phyloP scores from a whole-genome alignment of 2,888 invertebrate species.

The Macrophya alboannulata region DNA sequence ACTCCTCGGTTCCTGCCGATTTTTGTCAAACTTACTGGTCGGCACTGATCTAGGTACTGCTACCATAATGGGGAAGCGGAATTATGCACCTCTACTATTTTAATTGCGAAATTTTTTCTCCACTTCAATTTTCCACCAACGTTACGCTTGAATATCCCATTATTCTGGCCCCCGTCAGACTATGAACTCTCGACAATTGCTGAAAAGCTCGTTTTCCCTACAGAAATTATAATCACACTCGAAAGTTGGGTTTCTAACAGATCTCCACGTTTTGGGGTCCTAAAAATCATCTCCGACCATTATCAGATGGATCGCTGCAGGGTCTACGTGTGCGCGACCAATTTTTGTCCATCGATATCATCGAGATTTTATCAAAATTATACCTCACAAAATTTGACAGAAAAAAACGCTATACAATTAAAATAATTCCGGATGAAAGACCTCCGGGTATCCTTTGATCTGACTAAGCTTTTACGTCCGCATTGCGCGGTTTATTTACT shows the following conservation, averaged over 20 bases:
- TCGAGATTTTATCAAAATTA: not conserved
- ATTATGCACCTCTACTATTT: not conserved
- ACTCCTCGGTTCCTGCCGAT: not conserved
- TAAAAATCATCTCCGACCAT: too few relatives aligned
- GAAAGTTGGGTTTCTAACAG: too few relatives aligned
- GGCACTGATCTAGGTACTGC: not conserved
- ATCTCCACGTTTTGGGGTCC: too few relatives aligned
- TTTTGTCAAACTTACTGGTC: constrained; percentile 16
- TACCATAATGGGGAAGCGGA: not conserved
- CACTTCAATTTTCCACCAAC: constrained; percentile 1
- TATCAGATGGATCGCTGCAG: too few relatives aligned
- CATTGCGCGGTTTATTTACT: not conserved
- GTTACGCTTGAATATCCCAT: not conserved
- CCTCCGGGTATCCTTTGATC: not conserved
- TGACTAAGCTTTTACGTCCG: not conserved
- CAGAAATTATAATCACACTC: too few relatives aligned
- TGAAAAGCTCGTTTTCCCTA: not conserved
- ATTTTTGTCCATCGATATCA: too few relatives aligned
- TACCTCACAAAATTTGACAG: not conserved
- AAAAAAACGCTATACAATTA: not conserved
- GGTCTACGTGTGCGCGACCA: too few relatives aligned
- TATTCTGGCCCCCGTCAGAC: not conserved
- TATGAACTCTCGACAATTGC: not conserved
- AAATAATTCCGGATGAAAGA: not conserved
- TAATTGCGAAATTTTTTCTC: constrained; percentile 15